phyloP scores from a whole-genome alignment of 2,888 invertebrate genomes.

The Gibbula magus region DNA sequence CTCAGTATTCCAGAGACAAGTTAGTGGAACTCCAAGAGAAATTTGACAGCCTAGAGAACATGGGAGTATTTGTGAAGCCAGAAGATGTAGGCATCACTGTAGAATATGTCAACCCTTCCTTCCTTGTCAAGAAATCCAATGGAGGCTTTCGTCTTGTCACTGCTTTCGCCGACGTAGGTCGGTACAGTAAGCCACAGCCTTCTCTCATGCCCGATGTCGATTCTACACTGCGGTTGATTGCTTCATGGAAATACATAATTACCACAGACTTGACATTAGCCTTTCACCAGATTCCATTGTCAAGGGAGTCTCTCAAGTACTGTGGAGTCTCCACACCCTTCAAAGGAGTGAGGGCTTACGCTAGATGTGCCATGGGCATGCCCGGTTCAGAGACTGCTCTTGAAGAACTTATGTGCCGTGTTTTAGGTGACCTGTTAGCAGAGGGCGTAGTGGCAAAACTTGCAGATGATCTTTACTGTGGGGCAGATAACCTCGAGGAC shows the following conservation, averaged over 20 bases:
- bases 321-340: constrained; percentile 53
- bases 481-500: constrained; percentile 25
- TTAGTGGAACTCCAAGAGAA: constrained; percentile 44
- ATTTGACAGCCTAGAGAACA: constrained; percentile 49
- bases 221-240: constrained; percentile 29
- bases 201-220: constrained; percentile 42
- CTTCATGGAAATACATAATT: constrained; percentile 48
- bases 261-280: constrained; percentile 43
- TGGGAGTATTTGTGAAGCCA: constrained; percentile 35
- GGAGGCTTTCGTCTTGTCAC: constrained; percentile 43
- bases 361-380: constrained; percentile 55
- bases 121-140: constrained; percentile 34
- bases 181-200: constrained; percentile 39
- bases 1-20: constrained; percentile 46
- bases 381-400: too few species aligned
- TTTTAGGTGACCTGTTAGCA: constrained; percentile 31
- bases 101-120: constrained; percentile 47
- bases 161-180: constrained; percentile 34
- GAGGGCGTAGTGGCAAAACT: constrained; percentile 36
- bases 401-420: constrained; percentile 49
- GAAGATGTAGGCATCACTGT: constrained; percentile 35
- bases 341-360: constrained; percentile 46
- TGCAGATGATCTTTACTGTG: constrained; percentile 41
- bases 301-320: constrained; percentile 48
- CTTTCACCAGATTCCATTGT: constrained; percentile 51